These are phyloP conservation scores for Penelope pileata DNA, from an alignment of 2,113 vertebrate species.

Conservation along the genomic window DNA sequence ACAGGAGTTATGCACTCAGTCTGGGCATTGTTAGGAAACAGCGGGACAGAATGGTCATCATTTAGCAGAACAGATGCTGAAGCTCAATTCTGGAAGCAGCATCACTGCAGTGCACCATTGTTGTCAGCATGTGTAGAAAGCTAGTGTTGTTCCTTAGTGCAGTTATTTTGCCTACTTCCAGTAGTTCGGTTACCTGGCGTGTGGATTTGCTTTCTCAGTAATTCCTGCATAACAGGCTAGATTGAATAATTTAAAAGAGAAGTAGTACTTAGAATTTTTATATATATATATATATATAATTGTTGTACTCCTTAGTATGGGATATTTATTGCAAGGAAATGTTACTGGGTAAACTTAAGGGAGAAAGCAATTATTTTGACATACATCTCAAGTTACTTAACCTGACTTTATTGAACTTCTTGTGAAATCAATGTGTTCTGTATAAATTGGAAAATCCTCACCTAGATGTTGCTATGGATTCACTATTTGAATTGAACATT, in stretches of 20 bases:
- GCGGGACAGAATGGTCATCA: neutral
- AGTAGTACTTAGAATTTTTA: neutral
- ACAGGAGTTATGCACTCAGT: neutral
- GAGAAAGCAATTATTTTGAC: neutral
- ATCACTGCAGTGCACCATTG: neutral
- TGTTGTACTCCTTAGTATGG: neutral
- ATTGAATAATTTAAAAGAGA: neutral
- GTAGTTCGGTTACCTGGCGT: neutral
- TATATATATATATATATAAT: neutral
- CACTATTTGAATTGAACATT: neutral
- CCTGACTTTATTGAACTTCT: neutral
- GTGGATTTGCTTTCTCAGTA: neutral
- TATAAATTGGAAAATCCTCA: neutral
- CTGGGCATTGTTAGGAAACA: neutral
- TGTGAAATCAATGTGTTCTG: neutral
- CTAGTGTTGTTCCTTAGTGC: neutral
- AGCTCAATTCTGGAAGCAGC: neutral
- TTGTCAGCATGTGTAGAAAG: neutral
- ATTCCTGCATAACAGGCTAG: neutral
- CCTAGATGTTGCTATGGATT: neutral
- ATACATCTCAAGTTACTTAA: neutral
- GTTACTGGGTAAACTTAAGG: neutral
- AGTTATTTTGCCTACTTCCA: neutral
- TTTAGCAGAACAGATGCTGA: conserved; percentile 20
- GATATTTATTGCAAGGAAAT: neutral